Evolutionary conservation across 1,140 invertebrate species (phyloP), one percentile per base, ranked within the genome.

Genomic region (Popillia japonica): DNA sequence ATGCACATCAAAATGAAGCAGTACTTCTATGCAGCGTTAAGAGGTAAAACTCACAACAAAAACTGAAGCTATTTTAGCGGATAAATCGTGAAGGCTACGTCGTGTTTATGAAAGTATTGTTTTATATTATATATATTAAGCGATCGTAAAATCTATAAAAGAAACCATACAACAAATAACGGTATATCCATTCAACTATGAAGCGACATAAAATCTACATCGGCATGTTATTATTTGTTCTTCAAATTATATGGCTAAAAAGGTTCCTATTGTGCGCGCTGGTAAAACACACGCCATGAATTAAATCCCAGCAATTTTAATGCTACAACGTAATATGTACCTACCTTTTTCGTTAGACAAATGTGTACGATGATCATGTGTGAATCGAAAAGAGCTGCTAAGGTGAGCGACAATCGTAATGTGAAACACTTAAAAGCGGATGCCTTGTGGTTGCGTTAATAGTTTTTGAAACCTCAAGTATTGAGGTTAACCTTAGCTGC

Each of bases 221-320:
- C 48, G 10, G 48, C 14, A 55, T 55, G 48, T 55, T 55, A 17
- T 55, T 55, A 55, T 55, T 55, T 55, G 48, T 55, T 17, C 14
- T 55, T 17, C 48, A 55, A 55, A 55, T 55, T 55, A 55, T 55
- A 55, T 14, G 14, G 48, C 17, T 55, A 55, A 55, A 34, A 55
- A 55, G 48, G 48, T 55, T 55, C 48, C 48, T 55, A 55, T 55
- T 55, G 48, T 55, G 48, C 48, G 48, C 48, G 48, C 17, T 55
- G n/a, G 17, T n/a, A 55, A 55, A 14, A 55, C 48, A 55, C 48
- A 55, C 48, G 48, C 48, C 14, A 55, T 17, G 48, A 55, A 55
- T 55, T 0, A 55, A 55, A 55, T 17, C 48, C n/a, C 6, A 55
- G 48, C 14, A 55, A 55, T 55, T 55, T 55, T 55, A 55, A 55